A percentile compares a stretch with the other conserved stretches of the same genome.
These are phyloP conservation scores for Montipora sp. DNA, from an alignment of 64 coral and sea anemone species.

Conservation along the genomic window DNA sequence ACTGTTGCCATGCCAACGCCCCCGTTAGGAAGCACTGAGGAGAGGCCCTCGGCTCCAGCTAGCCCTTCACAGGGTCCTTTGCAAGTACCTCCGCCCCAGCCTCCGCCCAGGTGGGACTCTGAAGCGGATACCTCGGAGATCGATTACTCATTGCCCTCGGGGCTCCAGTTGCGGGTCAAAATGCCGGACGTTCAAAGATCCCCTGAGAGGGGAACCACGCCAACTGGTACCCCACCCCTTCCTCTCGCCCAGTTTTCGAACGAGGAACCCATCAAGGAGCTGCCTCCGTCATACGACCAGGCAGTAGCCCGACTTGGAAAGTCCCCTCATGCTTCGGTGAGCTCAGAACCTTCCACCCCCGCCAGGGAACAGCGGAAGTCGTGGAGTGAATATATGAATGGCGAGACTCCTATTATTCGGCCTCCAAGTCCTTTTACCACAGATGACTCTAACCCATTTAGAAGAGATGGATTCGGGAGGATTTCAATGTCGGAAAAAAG, in stretches of 20 bases:
- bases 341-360: constrained; percentile 12
- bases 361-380: constrained; percentile 22
- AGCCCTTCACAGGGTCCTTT: constrained; percentile 26
- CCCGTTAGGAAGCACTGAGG: constrained; percentile 67
- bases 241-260: constrained; percentile 29
- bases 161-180: constrained; percentile 32
- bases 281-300: constrained; percentile 42
- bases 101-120: constrained; percentile 67
- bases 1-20: constrained; percentile 92
- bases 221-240: neutral
- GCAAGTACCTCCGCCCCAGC: constrained; percentile 25
- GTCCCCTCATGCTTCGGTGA: neutral
- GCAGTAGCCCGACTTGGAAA: constrained; percentile 11
- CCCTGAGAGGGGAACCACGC: neutral
- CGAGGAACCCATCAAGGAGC: constrained; percentile 27
- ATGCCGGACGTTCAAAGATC: neutral
- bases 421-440: constrained; percentile 29
- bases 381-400: neutral
- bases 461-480: constrained; percentile 87
- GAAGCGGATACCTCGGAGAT: constrained; percentile 17
- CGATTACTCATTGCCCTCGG: constrained; percentile 2
- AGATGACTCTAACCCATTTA: constrained; percentile 71
- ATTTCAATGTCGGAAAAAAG: constrained; percentile 99
- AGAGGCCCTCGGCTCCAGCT: neutral
- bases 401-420: constrained; percentile 12